phyloP scores from a whole-genome alignment of 2,113 vertebrate genomes.

The Gymnobelideus leadbeateri region DNA sequence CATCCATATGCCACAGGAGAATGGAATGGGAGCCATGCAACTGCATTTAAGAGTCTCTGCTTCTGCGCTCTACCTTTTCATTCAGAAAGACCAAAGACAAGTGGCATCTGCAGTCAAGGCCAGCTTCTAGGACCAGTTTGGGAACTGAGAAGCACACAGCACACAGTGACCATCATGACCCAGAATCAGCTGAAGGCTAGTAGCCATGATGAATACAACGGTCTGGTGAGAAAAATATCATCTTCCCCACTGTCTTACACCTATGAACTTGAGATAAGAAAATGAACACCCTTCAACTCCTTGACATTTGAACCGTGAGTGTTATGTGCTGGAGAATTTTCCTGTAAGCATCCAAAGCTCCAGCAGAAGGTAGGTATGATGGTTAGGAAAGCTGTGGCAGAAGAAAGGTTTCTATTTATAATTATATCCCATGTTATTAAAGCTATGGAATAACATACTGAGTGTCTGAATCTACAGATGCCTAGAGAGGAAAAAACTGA shows the following conservation, averaged over 20 bases:
- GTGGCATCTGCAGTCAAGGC: neutral
- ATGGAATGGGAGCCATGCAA: neutral
- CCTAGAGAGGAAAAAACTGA: neutral
- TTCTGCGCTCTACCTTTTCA: neutral
- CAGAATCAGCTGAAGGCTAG: neutral
- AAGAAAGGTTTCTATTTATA: neutral
- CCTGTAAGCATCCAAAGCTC: neutral
- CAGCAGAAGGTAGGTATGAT: neutral
- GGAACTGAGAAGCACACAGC: neutral
- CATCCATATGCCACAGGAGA: neutral
- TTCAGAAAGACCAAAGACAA: neutral
- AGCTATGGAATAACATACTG: neutral
- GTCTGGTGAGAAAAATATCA: neutral
- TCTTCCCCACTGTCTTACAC: neutral
- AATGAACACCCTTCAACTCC: neutral
- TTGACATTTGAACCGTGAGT: neutral
- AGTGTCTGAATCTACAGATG: neutral
- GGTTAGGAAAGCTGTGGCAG: neutral
- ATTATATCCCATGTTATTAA: neutral
- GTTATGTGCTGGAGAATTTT: neutral
- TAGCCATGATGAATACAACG: neutral
- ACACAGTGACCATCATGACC: neutral
- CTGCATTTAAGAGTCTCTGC: neutral
- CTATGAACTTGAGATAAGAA: neutral
- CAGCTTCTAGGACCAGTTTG: neutral